Evolutionary conservation across 2,888 invertebrate genomes (phyloP), one percentile per base, ranked within the genome.

Genomic region (Allophyes oxyacanthae): DNA sequence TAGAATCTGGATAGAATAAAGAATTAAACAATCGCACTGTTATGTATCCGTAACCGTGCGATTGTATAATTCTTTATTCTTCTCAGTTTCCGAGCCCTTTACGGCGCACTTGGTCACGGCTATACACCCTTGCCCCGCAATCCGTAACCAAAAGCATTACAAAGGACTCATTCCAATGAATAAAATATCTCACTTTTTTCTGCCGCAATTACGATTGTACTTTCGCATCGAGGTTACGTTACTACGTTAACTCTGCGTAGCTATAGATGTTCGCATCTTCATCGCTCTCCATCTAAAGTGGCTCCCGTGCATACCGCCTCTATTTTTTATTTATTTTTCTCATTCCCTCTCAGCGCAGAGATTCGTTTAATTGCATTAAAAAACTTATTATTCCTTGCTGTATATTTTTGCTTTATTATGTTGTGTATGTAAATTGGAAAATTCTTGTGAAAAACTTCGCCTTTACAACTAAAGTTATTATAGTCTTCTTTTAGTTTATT

Each of bases 311-410:
- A 64, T 43, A 57, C 65, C 69, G 57, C 51, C 72, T 63, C 58
- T 37, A 63, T 20, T 58, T 44, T 62, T 66, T n/a, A n/a, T 71
- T 73, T 72, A 64, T 65, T 61, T 69, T 75, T 33, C 33, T 38
- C 48, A 69, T 71, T 72, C 64, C 52, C 60, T 48, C 72, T 72
- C 69, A 58, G 59, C 50, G 53, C 67, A 58, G 53, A 67, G 70
- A 51, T 66, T 71, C 70, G 65, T 77, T 76, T 84, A 85, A 84
- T 84, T 84, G 77, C 77, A 79, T 84, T 78, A 79, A 82, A 81
- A 82, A 77, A 73, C 78, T 78, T 81, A 82, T 82, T 81, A 78
- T 75, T 72, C 68, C 66, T 52, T 69, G 71, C 67, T 68, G 64
- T 76, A 67, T 76, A 67, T 75, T 78, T 74, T 70, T 65, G 54